A percentile compares a stretch with the other conserved stretches of the same genome.
Conservation (phyloP, 2,888 invertebrate genomes). For the Euproctis similis region DNA sequence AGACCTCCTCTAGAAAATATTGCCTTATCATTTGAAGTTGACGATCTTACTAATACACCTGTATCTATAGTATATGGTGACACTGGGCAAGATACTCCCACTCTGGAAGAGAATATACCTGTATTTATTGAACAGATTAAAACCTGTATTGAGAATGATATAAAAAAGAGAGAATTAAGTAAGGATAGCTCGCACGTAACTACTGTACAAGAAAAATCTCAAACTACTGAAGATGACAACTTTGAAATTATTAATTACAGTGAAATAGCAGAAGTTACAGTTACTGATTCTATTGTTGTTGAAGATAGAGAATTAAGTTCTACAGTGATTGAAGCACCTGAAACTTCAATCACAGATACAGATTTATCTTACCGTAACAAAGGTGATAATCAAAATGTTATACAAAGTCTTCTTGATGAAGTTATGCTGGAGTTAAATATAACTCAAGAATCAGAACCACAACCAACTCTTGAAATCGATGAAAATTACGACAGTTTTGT, state of each 20-base stretch:
- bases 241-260: slow-evolving; percentile 25
- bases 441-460: slow-evolving; percentile 5
- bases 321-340: neutral
- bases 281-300: neutral
- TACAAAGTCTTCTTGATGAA: slow-evolving; percentile 17
- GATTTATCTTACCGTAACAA: slow-evolving; percentile 5
- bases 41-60: slow-evolving; percentile 39
- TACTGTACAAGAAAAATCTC: slow-evolving; percentile 5
- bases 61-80: slow-evolving; percentile 32
- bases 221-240: slow-evolving; percentile 16
- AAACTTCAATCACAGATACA: slow-evolving; percentile 4
- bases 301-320: slow-evolving; percentile 1
- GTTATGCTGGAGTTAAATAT: slow-evolving; percentile 14
- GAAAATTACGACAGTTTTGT: slow-evolving; percentile 39
- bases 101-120: slow-evolving; percentile 8
- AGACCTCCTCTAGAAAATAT: slow-evolving; percentile 19
- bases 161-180: neutral
- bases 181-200: neutral
- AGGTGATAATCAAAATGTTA: slow-evolving; percentile 8
- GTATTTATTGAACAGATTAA: slow-evolving; percentile 5
- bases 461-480: slow-evolving; percentile 29
- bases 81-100: slow-evolving; percentile 14
- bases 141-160: neutral
- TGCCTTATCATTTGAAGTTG: slow-evolving; percentile 36
- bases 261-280: slow-evolving; percentile 12